Conservation (phyloP, 1,140 invertebrate species). For the Whitmania pigra region DNA sequence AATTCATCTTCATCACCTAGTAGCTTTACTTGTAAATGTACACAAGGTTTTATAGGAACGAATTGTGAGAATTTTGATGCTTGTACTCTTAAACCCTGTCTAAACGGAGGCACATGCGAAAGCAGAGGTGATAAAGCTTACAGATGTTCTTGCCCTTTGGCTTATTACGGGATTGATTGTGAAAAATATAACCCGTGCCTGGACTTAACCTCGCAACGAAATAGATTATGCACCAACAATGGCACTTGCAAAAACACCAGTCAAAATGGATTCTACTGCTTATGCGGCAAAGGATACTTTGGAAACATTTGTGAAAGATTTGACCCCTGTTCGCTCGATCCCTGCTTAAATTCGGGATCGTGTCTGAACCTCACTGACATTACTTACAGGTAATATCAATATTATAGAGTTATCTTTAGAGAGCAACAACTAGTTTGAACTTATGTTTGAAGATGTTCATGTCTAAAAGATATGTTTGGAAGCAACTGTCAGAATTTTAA, state of each 20-base stretch:
- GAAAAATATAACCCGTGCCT: conserved; percentile 21
- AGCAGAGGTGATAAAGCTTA: conserved; percentile 25
- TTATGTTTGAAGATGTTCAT: conserved; percentile 53
- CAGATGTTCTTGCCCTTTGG: conserved; percentile 23
- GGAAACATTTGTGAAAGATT: conserved; percentile 10
- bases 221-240: neutral
- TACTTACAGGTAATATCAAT: conserved; percentile 68
- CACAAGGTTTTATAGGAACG: conserved; percentile 24
- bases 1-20: conserved; percentile 1
- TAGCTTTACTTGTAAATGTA: conserved; percentile 27
- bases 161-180: conserved; percentile 18
- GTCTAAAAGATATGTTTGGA: conserved; percentile 21
- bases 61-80: conserved; percentile 22
- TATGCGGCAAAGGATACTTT: conserved; percentile 11
- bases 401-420: conserved; percentile 64
- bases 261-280: conserved; percentile 5
- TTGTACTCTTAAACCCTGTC: conserved; percentile 28
- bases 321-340: conserved; percentile 17
- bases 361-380: conserved; percentile 54
- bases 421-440: conserved; percentile 57
- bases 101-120: conserved; percentile 29
- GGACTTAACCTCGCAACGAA: no score
- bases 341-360: conserved; percentile 13
- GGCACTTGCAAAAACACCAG: conserved; percentile 8
- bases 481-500: conserved; percentile 27